Conservation (phyloP, 2,113 vertebrate genomes). For the Lichenostomus cassidix region DNA sequence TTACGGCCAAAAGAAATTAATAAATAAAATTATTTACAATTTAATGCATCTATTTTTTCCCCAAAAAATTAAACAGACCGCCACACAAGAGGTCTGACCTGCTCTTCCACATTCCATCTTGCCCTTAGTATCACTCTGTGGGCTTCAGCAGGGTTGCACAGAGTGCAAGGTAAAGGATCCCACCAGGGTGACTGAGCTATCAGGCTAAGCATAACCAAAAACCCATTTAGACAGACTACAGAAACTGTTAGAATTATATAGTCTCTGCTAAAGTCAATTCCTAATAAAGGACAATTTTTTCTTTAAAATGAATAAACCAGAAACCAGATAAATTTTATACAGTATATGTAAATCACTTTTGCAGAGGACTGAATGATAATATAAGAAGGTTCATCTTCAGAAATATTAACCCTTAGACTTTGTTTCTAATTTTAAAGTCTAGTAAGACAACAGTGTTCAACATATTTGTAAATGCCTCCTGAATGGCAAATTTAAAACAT, state of each 20-base stretch:
- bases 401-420: neutral
- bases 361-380: neutral
- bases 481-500: neutral
- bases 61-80: neutral
- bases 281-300: neutral
- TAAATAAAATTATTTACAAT: conserved; percentile 15
- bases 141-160: neutral
- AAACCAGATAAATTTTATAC: neutral
- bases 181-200: neutral
- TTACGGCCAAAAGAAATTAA: conserved; percentile 1
- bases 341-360: neutral
- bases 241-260: neutral
- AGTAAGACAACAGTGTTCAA: neutral
- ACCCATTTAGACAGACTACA: neutral
- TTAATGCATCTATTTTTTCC: neutral
- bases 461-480: neutral
- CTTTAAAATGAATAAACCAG: neutral
- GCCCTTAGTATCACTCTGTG: neutral
- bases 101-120: neutral
- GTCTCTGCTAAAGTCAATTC: neutral
- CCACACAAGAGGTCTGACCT: neutral
- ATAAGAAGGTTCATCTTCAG: neutral
- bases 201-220: neutral
- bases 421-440: neutral
- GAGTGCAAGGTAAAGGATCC: neutral